Conservation (phyloP, 2,888 invertebrate species). For the Alloplasta piceator region DNA sequence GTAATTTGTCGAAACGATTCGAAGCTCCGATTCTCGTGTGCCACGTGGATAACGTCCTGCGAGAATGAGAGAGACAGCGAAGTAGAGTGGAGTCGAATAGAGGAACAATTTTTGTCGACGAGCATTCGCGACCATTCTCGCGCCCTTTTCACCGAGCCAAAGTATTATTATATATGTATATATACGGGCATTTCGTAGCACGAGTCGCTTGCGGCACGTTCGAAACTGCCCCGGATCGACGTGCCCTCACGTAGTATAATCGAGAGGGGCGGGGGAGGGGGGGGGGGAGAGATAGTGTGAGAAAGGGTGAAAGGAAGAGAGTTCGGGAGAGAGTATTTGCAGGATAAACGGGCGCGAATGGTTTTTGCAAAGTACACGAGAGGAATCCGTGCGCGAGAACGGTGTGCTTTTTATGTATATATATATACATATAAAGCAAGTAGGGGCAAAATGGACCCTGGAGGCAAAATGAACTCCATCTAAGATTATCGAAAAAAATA, state of each 20-base stretch:
- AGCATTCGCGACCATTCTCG: constrained; percentile 50
- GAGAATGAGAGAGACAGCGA: constrained; percentile 15
- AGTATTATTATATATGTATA: not conserved
- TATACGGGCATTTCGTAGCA: constrained; percentile 27
- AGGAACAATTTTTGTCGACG: constrained; percentile 59
- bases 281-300: constrained; percentile 1
- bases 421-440: too few species aligned
- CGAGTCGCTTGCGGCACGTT: constrained; percentile 58
- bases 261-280: constrained; percentile 37
- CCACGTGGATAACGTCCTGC: constrained; percentile 23
- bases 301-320: constrained; percentile 12
- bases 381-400: constrained; percentile 64
- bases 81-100: not conserved
- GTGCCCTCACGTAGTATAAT: constrained; percentile 65
- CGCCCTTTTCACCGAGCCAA: constrained; percentile 37
- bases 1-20: constrained; percentile 64
- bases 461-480: too few species aligned
- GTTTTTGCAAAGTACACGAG: constrained; percentile 62
- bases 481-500: too few species aligned
- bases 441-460: too few species aligned
- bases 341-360: constrained; percentile 65
- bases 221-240: constrained; percentile 58
- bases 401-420: constrained; percentile 51
- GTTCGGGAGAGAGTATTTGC: constrained; percentile 54
- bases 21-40: constrained; percentile 60